phyloP scores from a whole-genome alignment of 1,140 invertebrate genomes.

The Agraylea sexmaculata region DNA sequence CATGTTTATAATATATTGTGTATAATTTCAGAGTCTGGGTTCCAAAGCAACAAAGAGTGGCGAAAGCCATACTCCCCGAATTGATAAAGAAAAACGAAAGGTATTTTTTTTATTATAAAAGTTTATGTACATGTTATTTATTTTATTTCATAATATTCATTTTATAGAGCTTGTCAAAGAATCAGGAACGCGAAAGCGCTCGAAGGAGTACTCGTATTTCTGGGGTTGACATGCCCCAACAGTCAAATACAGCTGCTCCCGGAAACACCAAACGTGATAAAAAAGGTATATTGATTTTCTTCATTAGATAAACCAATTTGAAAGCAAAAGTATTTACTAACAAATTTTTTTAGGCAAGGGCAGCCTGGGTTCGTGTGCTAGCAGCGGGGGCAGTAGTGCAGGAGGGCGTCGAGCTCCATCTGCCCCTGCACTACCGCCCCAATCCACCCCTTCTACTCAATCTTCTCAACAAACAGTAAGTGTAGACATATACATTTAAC shows the following conservation, averaged over 20 bases:
- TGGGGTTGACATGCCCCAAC: slow-evolving; percentile 21
- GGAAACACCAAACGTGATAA: slow-evolving; percentile 19
- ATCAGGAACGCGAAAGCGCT: slow-evolving; percentile 13
- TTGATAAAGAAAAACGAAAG: no score
- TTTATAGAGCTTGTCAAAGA: no score
- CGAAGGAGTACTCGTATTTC: slow-evolving; percentile 14
- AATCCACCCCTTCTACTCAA: slow-evolving; percentile 29
- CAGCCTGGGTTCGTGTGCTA: slow-evolving; percentile 43
- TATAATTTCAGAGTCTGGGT: no score
- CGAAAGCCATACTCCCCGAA: no score
- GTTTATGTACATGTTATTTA: no score
- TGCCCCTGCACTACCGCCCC: slow-evolving; percentile 27
- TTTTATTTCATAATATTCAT: no score
- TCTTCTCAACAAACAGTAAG: slow-evolving; percentile 1
- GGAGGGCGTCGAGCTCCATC: slow-evolving; percentile 23
- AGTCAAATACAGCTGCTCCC: slow-evolving; percentile 11
- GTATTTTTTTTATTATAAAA: no score
- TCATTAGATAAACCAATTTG: no score
- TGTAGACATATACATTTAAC: slow-evolving; percentile 8
- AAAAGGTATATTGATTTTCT: no score
- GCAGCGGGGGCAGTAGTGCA: slow-evolving; percentile 37
- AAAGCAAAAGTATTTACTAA: no score
- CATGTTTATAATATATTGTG: no score
- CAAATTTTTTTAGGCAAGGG: slow-evolving; percentile 41
- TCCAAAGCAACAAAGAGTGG: no score